phyloP scores from a whole-genome alignment of 2,797 vertebrate species.

The Chloroceryle inda region DNA sequence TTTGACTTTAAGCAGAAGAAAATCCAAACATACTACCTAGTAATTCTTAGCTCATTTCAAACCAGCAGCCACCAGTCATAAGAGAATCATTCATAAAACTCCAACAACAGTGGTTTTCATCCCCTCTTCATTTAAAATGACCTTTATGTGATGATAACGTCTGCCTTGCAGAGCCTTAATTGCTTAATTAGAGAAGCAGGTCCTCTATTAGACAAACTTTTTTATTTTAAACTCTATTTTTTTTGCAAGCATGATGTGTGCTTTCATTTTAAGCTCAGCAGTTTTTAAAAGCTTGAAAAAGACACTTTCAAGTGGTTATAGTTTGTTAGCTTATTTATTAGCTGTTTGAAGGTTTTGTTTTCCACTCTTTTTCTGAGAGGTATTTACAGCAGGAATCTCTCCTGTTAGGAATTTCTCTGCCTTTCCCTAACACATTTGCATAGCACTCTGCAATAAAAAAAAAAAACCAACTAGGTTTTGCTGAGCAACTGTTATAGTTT shows the following conservation, averaged over 20 bases:
- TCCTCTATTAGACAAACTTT: constrained; percentile 65
- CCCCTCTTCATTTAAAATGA: constrained; percentile 69
- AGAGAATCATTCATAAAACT: constrained; percentile 50
- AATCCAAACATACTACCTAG: background rate
- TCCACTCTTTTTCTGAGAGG: background rate
- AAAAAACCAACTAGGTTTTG: background rate
- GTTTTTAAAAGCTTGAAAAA: constrained; percentile 26
- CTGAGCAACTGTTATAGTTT: background rate
- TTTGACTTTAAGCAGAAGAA: background rate
- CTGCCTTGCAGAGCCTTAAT: constrained; percentile 74
- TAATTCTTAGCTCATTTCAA: background rate
- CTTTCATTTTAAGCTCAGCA: constrained; percentile 42
- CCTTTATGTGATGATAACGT: constrained; percentile 65
- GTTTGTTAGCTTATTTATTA: background rate
- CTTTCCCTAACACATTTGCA: background rate
- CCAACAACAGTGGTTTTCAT: background rate
- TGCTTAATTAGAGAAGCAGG: constrained; percentile 74
- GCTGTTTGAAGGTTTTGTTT: background rate
- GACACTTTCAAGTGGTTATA: background rate
- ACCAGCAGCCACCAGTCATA: constrained; percentile 6
- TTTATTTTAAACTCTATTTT: constrained; percentile 33
- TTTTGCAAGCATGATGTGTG: background rate
- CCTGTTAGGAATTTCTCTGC: background rate
- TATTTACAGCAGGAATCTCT: background rate
- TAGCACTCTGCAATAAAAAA: background rate